These are phyloP conservation scores for Ophonus ardosiacus DNA, from an alignment of 2,888 invertebrate species.

Conservation along the genomic window DNA sequence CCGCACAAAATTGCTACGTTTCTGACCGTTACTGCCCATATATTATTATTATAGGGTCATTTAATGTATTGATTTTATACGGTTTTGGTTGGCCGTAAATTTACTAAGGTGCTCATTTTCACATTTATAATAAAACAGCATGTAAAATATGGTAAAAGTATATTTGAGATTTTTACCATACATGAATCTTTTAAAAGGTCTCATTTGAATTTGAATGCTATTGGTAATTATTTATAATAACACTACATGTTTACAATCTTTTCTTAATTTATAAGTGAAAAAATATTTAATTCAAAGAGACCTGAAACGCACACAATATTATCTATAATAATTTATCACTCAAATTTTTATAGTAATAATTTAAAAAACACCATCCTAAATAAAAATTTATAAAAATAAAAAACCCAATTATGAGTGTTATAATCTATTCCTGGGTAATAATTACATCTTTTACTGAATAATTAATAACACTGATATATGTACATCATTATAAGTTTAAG, in stretches of 20 bases:
- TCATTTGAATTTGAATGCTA: conserved; percentile 45
- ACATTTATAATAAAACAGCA: conserved; percentile 9
- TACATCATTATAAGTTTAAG: conserved; percentile 39
- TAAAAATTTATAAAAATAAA: conserved; percentile 54
- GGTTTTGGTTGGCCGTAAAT: too few relatives aligned
- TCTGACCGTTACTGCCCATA: too few relatives aligned
- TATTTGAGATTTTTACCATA: conserved; percentile 53
- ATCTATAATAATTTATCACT: conserved; percentile 45
- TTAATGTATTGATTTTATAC: too few relatives aligned
- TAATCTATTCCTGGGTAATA: conserved; percentile 30
- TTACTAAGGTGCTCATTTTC: background rate
- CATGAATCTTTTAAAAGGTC: conserved; percentile 39
- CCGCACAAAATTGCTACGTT: too few relatives aligned
- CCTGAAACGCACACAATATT: conserved; percentile 45
- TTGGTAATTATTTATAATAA: conserved; percentile 36
- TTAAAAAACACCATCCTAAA: conserved; percentile 45
- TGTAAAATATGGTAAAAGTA: conserved; percentile 50
- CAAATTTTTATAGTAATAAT: conserved; percentile 37
- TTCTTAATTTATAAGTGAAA: conserved; percentile 35
- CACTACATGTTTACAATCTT: conserved; percentile 25
- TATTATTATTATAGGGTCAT: too few relatives aligned
- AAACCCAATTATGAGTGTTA: conserved; percentile 21
- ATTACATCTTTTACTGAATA: conserved; percentile 34
- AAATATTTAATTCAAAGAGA: conserved; percentile 47
- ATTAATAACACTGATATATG: conserved; percentile 50